Conservation (phyloP, 1,140 invertebrate species). For the Oryctes rhinoceros region DNA sequence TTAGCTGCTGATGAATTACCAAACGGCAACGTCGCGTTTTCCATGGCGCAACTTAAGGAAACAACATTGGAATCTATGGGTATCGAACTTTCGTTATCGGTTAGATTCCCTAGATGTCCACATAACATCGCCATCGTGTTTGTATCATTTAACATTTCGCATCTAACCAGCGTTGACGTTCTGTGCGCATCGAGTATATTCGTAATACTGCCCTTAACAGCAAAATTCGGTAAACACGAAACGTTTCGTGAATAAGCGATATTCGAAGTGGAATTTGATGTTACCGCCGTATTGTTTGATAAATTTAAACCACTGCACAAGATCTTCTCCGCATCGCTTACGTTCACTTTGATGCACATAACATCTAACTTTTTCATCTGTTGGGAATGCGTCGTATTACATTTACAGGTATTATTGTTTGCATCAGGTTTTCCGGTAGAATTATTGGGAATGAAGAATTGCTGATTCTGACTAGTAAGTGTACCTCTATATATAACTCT, state of each 20-base stretch:
- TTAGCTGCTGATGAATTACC: too few relatives aligned
- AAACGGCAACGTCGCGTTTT: background rate
- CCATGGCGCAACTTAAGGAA: background rate
- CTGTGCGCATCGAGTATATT: background rate
- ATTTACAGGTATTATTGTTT: background rate
- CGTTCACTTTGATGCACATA: slow-evolving; percentile 10
- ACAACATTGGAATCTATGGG: background rate
- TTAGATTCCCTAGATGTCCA: background rate
- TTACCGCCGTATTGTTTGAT: background rate
- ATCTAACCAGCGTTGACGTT: background rate
- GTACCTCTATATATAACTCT: background rate
- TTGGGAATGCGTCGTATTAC: background rate
- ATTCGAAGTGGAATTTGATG: background rate
- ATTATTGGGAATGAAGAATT: background rate
- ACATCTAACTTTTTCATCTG: background rate
- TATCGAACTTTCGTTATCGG: background rate
- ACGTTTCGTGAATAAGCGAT: background rate
- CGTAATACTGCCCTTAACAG: background rate
- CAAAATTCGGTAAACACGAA: background rate
- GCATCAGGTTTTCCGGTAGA: background rate
- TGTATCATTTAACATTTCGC: background rate
- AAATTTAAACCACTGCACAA: slow-evolving; percentile 8
- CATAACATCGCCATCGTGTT: background rate
- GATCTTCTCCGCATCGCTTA: background rate
- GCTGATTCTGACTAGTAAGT: background rate